These are phyloP conservation scores for Drymodes brunneopygia DNA, from an alignment of 2,113 vertebrate species.

Conservation along the genomic window DNA sequence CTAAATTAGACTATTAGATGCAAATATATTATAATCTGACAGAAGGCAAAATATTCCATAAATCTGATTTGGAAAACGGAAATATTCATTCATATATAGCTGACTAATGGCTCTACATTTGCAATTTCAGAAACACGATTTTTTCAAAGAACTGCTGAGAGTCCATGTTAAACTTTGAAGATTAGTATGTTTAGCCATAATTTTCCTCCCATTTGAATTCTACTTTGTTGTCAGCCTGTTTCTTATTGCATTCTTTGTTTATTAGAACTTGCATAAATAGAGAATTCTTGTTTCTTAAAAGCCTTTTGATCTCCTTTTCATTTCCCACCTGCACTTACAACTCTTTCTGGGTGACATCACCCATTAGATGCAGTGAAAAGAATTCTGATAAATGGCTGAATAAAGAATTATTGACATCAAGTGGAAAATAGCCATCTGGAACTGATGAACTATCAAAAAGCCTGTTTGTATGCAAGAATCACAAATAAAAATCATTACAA, in stretches of 20 bases:
- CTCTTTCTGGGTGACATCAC: constrained; percentile 3
- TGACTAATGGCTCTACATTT: constrained; percentile 1
- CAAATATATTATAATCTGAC: constrained; percentile 34
- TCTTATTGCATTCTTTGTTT: not conserved
- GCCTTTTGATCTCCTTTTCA: constrained; percentile 22
- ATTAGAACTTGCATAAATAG: constrained; percentile 25
- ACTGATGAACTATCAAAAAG: not conserved
- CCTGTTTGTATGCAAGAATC: not conserved
- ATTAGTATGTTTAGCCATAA: constrained; percentile 9
- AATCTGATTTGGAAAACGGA: constrained; percentile 27
- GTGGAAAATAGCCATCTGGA: constrained; percentile 36
- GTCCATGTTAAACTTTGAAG: constrained; percentile 8
- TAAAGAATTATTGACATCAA: constrained; percentile 17
- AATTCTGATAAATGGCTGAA: constrained; percentile 6
- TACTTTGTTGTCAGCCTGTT: not conserved
- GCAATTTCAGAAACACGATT: not conserved
- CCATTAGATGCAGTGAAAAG: not conserved
- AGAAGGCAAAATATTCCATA: constrained; percentile 32
- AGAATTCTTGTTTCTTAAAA: constrained; percentile 38
- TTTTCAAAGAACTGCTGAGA: constrained; percentile 23
- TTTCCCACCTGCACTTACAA: constrained; percentile 33
- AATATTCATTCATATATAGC: not conserved
- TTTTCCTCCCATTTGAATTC: constrained; percentile 5
- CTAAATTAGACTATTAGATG: constrained; percentile 31
- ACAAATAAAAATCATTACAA: not conserved